phyloP scores from a whole-genome alignment of 2,888 invertebrate species.

The Perdita meconis region DNA sequence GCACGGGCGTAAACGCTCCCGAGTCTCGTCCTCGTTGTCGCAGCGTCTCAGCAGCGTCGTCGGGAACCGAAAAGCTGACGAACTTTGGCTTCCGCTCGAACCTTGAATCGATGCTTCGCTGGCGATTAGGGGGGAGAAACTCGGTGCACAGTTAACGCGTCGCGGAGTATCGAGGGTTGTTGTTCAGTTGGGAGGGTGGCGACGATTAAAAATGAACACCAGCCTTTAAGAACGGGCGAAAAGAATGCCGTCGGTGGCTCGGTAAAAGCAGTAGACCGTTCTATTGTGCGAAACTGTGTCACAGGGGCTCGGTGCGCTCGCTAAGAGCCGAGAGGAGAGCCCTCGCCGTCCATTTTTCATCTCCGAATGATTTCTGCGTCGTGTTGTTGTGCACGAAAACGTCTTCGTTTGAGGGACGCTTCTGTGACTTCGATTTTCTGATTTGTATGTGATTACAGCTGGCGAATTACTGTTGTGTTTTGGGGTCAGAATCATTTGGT shows the following conservation, averaged over 20 bases:
- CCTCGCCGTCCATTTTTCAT: conserved; percentile 57
- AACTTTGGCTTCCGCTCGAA: too few species aligned
- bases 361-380: conserved; percentile 53
- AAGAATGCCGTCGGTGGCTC: conserved; percentile 41
- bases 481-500: too few species aligned
- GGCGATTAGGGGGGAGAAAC: neutral
- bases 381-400: conserved; percentile 37
- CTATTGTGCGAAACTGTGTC: conserved; percentile 71
- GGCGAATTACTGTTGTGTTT: too few species aligned
- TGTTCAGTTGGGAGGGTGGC: neutral
- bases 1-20: neutral
- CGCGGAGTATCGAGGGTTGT: conserved; percentile 1
- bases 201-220: conserved; percentile 53
- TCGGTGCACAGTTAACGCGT: neutral
- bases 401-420: neutral
- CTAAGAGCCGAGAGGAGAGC: conserved; percentile 58
- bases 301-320: conserved; percentile 58
- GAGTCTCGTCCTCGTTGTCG: too few species aligned
- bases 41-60: too few species aligned
- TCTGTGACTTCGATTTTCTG: too few species aligned
- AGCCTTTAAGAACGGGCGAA: conserved; percentile 51
- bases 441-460: too few species aligned
- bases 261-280: conserved; percentile 54
- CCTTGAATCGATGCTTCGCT: too few species aligned
- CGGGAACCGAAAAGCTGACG: too few species aligned